Percentiles rank a stretch among this genome's conserved stretches.
Conservation (phyloP, 1,140 invertebrate genomes). For the Magallana gigas region DNA sequence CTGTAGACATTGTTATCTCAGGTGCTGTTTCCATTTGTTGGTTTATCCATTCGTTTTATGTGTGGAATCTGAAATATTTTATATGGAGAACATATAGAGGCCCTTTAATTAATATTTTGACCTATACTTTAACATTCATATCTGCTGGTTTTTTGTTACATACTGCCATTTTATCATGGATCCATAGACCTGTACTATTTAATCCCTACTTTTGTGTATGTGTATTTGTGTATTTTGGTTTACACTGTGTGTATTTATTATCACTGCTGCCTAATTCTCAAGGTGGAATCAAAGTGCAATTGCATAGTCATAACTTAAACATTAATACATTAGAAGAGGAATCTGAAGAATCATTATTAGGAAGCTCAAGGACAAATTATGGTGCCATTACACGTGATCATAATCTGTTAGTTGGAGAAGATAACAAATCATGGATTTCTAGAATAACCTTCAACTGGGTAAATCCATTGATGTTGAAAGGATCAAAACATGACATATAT, state of each 20-base stretch:
- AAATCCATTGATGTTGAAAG: constrained; percentile 90
- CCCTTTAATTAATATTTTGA: constrained; percentile 84
- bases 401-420: constrained; percentile 89
- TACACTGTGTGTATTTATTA: constrained; percentile 73
- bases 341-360: constrained; percentile 80
- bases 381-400: constrained; percentile 85
- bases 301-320: constrained; percentile 67
- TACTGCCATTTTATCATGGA: constrained; percentile 67
- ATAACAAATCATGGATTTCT: constrained; percentile 85
- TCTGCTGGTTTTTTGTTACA: constrained; percentile 80
- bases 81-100: constrained; percentile 85
- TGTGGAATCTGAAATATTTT: constrained; percentile 84
- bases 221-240: constrained; percentile 68
- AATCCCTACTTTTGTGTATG: constrained; percentile 80
- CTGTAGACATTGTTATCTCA: constrained; percentile 86
- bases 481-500: constrained; percentile 85
- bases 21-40: constrained; percentile 86
- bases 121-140: constrained; percentile 85
- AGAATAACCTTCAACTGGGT: constrained; percentile 93
- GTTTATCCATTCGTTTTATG: constrained; percentile 88
- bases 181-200: constrained; percentile 75
- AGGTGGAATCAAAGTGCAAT: constrained; percentile 59
- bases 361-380: constrained; percentile 80
- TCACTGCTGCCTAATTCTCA: constrained; percentile 69
- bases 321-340: constrained; percentile 74